Conservation (phyloP, 2,797 vertebrate species). For the Gambelia wislizenii region DNA sequence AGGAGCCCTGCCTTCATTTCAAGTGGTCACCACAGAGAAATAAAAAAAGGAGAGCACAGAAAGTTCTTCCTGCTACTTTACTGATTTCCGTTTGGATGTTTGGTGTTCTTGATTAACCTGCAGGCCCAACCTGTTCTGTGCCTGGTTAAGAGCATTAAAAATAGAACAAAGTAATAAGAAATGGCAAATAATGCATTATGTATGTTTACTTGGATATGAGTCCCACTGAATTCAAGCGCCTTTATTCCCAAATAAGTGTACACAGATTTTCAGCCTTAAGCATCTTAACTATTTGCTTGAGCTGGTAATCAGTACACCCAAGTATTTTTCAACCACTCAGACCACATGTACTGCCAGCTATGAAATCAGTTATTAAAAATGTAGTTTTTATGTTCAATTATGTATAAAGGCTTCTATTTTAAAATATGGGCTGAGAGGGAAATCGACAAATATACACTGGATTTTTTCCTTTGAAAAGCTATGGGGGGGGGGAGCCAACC, state of each 20-base stretch:
- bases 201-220: neutral
- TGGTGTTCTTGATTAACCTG: fast-evolving
- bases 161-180: neutral
- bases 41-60: neutral
- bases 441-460: neutral
- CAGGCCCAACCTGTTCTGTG: neutral
- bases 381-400: neutral
- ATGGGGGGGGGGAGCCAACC: neutral
- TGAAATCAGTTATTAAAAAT: neutral
- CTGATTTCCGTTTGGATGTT: neutral
- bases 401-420: constrained; percentile 6
- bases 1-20: neutral
- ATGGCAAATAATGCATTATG: neutral
- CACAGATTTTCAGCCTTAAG: neutral
- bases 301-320: neutral
- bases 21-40: neutral
- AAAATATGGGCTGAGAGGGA: neutral
- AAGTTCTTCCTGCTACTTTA: neutral
- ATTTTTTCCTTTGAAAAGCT: neutral
- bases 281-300: neutral
- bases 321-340: neutral
- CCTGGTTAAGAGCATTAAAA: neutral
- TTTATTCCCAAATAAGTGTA: neutral
- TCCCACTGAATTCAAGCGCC: neutral
- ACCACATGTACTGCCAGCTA: neutral